Percentiles rank a stretch among this genome's conserved stretches.
Conservation (phyloP, 2,797 vertebrate genomes). For the Leptatherina wallacei region DNA sequence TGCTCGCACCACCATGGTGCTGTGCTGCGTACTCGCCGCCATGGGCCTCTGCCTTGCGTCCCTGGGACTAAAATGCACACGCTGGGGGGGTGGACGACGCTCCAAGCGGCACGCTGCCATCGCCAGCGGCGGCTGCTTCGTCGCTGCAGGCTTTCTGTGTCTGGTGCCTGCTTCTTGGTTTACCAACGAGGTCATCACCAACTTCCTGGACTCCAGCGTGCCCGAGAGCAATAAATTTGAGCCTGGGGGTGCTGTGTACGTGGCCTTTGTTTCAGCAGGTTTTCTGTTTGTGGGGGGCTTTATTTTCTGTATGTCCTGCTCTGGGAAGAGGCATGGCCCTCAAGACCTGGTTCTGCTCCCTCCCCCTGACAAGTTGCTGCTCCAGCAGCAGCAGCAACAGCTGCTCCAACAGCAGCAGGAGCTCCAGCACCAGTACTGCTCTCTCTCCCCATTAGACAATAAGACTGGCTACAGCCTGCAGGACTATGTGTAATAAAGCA, state of each 20-base stretch:
- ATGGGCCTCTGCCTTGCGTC: constrained; percentile 90
- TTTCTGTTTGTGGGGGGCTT: constrained; percentile 89
- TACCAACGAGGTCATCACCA: constrained; percentile 92
- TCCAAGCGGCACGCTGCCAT: constrained; percentile 89
- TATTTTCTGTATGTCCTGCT: constrained; percentile 92
- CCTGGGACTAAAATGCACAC: constrained; percentile 94
- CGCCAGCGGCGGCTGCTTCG: constrained; percentile 89
- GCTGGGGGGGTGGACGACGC: constrained; percentile 86
- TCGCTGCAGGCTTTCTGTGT: constrained; percentile 88
- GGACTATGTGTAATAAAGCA: constrained; percentile 84
- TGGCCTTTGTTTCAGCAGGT: constrained; percentile 91
- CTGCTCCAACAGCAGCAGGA: constrained; percentile 83
- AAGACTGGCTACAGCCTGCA: constrained; percentile 89
- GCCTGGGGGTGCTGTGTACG: constrained; percentile 92
- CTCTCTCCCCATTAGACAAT: constrained; percentile 86
- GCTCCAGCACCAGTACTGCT: constrained; percentile 88
- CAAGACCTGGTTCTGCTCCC: constrained; percentile 84
- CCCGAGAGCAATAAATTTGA: constrained; percentile 94
- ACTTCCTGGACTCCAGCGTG: constrained; percentile 89
- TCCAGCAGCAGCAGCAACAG: constrained; percentile 84
- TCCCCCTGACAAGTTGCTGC: constrained; percentile 81
- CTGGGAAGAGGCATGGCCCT: constrained; percentile 84
- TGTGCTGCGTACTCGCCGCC: constrained; percentile 91
- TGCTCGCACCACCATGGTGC: constrained; percentile 93
- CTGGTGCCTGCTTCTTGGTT: constrained; percentile 95